Conservation (phyloP, 1,140 invertebrate species). For the Babylonia areolata region DNA sequence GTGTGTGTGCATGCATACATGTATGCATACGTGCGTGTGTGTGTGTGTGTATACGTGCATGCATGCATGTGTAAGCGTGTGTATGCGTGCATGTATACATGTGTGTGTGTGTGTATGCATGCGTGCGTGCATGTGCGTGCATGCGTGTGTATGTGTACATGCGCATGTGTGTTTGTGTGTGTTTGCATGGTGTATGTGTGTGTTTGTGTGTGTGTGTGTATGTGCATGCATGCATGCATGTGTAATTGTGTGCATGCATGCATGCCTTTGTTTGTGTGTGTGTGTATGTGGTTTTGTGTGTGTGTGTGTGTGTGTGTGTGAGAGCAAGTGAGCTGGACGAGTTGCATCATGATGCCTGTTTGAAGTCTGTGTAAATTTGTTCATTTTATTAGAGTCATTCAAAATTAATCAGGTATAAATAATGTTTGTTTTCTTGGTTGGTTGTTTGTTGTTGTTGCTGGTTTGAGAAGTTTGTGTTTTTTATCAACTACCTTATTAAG, state of each 20-base stretch:
- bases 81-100: too few relatives aligned
- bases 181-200: background rate
- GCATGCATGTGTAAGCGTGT: too few relatives aligned
- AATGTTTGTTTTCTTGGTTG: too few relatives aligned
- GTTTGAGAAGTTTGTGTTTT: too few relatives aligned
- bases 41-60: background rate
- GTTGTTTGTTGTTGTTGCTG: too few relatives aligned
- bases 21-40: background rate
- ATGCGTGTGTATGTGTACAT: background rate
- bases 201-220: background rate
- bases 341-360: too few relatives aligned
- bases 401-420: too few relatives aligned
- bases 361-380: too few relatives aligned
- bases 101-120: background rate
- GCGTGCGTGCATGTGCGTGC: background rate
- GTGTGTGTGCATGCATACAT: too few relatives aligned
- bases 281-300: background rate
- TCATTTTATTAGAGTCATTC: too few relatives aligned
- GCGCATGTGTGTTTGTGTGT: conserved; percentile 5
- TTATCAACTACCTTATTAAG: too few relatives aligned
- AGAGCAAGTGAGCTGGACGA: background rate
- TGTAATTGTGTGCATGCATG: background rate
- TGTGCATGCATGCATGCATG: background rate
- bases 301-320: background rate
- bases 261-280: background rate